Conservation (phyloP, 2,797 vertebrate species). For the Apogon hyalosoma region DNA sequence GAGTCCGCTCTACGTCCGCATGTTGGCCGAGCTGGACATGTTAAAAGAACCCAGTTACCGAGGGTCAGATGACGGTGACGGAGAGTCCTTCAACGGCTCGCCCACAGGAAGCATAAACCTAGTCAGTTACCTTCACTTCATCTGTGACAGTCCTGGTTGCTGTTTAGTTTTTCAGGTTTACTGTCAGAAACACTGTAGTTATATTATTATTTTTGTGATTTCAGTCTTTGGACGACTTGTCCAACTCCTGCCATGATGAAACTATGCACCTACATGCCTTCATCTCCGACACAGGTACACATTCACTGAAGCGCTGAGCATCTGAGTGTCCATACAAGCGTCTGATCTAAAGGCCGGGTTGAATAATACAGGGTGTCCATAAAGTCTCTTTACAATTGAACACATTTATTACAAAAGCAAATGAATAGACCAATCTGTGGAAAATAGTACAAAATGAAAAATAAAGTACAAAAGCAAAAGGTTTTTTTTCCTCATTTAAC, state of each 20-base stretch:
- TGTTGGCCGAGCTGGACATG: constrained; percentile 99
- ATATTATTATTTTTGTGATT: constrained; percentile 41
- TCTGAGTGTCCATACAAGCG: background rate
- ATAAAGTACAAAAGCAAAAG: no score
- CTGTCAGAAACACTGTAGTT: no score
- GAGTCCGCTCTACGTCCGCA: constrained; percentile 94
- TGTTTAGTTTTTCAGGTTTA: background rate
- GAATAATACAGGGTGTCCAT: no score
- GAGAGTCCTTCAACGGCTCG: constrained; percentile 97
- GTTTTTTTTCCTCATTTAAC: no score
- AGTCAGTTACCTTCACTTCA: constrained; percentile 75
- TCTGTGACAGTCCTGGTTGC: background rate
- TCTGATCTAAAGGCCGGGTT: background rate
- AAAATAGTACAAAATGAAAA: no score
- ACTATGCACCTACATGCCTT: constrained; percentile 91
- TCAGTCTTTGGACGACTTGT: constrained; percentile 96
- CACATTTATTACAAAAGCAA: no score
- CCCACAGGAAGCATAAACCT: constrained; percentile 97
- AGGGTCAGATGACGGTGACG: constrained; percentile 96
- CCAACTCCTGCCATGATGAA: constrained; percentile 92
- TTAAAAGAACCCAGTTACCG: constrained; percentile 98
- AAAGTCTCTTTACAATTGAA: no score
- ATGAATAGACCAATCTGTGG: no score
- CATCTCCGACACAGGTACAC: constrained; percentile 96
- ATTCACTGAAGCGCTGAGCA: background rate